These are phyloP conservation scores for Andrena chrysosceles DNA, from an alignment of 2,888 invertebrate species.

Conservation along the genomic window DNA sequence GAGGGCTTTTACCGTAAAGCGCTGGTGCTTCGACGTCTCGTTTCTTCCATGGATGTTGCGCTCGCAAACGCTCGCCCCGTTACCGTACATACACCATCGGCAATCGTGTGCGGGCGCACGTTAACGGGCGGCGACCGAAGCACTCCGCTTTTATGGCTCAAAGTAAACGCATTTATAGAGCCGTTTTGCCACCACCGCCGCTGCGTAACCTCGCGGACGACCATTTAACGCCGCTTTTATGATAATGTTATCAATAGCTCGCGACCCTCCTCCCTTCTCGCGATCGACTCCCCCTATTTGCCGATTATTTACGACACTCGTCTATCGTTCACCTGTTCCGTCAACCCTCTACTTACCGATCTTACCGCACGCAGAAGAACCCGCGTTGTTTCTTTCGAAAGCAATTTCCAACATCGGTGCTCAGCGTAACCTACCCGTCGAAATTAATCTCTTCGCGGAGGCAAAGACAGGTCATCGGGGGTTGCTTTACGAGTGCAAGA, in stretches of 20 bases:
- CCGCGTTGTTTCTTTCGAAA: background rate
- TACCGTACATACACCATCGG: constrained; percentile 19
- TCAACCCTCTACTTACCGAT: background rate
- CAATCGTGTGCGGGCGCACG: constrained; percentile 61
- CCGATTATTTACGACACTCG: constrained; percentile 52
- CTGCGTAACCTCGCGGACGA: constrained; percentile 75
- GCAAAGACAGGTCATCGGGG: background rate
- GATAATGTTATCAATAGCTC: constrained; percentile 82
- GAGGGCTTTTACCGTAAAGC: constrained; percentile 84
- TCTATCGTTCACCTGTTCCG: constrained; percentile 51
- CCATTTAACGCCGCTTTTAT: constrained; percentile 81
- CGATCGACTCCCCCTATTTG: constrained; percentile 29
- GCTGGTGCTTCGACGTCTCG: constrained; percentile 78
- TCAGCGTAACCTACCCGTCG: background rate
- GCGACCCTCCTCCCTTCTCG: constrained; percentile 42
- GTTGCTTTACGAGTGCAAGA: constrained; percentile 21
- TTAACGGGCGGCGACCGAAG: constrained; percentile 79
- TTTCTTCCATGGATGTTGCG: constrained; percentile 68
- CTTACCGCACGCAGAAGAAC: background rate
- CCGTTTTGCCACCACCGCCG: constrained; percentile 76
- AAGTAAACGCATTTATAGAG: constrained; percentile 84
- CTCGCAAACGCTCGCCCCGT: constrained; percentile 39
- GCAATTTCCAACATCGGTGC: no score
- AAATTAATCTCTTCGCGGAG: background rate
- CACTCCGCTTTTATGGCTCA: constrained; percentile 82